Base-by-base conservation (phyloP, 2,797 vertebrate species). In the Aeoliscus strigatus region DNA sequence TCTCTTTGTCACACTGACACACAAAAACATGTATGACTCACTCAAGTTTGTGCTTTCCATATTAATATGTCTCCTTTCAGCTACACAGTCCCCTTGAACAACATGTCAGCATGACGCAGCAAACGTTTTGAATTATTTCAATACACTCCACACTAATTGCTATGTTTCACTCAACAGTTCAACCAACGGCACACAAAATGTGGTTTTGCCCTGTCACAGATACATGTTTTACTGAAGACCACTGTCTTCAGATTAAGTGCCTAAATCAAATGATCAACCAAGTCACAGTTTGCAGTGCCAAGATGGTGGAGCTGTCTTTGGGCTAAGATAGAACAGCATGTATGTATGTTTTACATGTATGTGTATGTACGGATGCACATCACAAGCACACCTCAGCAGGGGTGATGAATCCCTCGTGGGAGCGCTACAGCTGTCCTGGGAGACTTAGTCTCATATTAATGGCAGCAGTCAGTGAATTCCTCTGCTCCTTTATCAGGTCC, bases 221-320 rank as follows among this genome's bases (percentile, higher is more conserved):
- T n/a, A n/a, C n/a, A n/a, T n/a, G n/a, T 51, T 79, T 66, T 70
- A 74, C 66, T 65, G 65, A 68, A 79, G 44, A 76, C 56, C 52
- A 39, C 67, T 64, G 57, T 60, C 51, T 76, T 77, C 66, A 82
- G 73, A 84, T 85, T 81, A 83, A 83, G 73, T 75, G 51, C 70
- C 69, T 75, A 80, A 82, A 85, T 87, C 75, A 81, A 71, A 70
- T 61, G 70, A 86, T 86, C 78, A 75, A 73, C 82, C 81, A 80
- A n/a, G 63, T 65, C 73, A 63, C 71, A 75, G 73, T 59, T 70
- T 21, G 50, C 58, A 36, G 47, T 77, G 57, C 73, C 81, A 79
- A 82, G 62, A 79, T 77, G 75, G 66, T 36, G 55, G 49, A 51
- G 41, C 36, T 42, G 55, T 32, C 39, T 30, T 40, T 48, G 25